phyloP scores from a whole-genome alignment of 2,113 vertebrate genomes.

The Desmodus rotundus region DNA sequence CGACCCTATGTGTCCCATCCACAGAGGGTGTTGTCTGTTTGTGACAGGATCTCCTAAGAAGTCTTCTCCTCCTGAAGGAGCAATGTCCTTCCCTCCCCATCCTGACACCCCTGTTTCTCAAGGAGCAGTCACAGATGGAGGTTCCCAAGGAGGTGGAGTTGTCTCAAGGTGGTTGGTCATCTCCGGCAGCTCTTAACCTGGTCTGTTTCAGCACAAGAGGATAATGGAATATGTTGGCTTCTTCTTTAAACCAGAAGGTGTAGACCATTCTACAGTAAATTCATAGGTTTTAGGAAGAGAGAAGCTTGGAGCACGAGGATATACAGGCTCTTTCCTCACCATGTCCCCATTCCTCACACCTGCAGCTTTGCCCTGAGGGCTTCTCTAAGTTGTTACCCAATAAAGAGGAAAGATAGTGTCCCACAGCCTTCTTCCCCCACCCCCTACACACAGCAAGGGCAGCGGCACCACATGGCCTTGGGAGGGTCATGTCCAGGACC shows the following conservation, averaged over 20 bases:
- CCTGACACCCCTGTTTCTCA: background rate
- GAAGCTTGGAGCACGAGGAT: background rate
- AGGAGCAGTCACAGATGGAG: background rate
- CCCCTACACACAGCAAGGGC: background rate
- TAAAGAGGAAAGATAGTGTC: background rate
- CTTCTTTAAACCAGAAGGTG: background rate
- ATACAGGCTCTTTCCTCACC: background rate
- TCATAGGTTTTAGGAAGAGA: background rate
- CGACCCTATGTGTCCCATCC: background rate
- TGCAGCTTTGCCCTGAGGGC: background rate
- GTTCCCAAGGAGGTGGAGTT: background rate
- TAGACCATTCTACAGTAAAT: background rate
- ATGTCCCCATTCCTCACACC: background rate
- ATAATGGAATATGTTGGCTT: background rate
- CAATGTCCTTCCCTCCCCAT: background rate
- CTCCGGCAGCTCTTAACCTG: background rate
- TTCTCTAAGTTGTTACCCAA: background rate
- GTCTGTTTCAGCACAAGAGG: background rate
- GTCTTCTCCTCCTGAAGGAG: background rate
- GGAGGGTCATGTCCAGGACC: background rate
- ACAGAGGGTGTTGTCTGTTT: background rate
- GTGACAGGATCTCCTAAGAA: background rate
- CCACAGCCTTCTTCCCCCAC: background rate
- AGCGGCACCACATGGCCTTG: background rate
- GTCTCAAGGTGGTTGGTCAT: no score